Base-by-base conservation (phyloP, 1,140 invertebrate species). In the Sipha flava region DNA sequence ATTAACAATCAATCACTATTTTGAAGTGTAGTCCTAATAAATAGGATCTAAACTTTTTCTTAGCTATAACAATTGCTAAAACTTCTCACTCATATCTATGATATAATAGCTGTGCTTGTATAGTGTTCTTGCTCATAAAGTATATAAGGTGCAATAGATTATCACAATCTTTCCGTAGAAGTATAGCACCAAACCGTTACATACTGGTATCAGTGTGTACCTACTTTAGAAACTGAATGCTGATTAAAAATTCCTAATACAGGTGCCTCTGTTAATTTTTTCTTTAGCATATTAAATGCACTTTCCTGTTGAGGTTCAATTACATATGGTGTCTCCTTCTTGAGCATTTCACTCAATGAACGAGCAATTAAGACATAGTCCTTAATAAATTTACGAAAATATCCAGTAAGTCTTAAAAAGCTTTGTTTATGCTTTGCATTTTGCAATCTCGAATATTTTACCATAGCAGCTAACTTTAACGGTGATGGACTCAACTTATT, bases 11-110 rank as follows among this genome's bases (percentile, higher is more conserved):
- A 34, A 29, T 62, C 21, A 34, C 29, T 62, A 62, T 62, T 21
- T 52, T 85, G 81, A 86, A 86, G n/a, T 80, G 37, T 23, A 83
- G 84, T 0, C 83, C 83, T 0, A 84, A 26, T 7, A 87, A 66
- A 80, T 86, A 87, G 1, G 84, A 73, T 1, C 84, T 54, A 73
- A 86, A 86, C 81, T 86, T 83, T 54, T 83, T 84, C 9, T 85
- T 10, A 0, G 81, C 49, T 3, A 82, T 64, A 18, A 85, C 83
- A 0, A 86, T 83, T 1, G 85, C 85, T 9, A 87, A 49, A 0
- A 83, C 85, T 68, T 86, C 84, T 1, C 85, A 59, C 37, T 86
- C 84, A 59, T 85, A 85, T 0, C 84, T 85, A 82, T 86, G 84
- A 82, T 86, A 85, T 79, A 80, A 79, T 18, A 80, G n/a, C 80